phyloP scores from a whole-genome alignment of 2,113 vertebrate genomes.

The Hyperopisus bebe region DNA sequence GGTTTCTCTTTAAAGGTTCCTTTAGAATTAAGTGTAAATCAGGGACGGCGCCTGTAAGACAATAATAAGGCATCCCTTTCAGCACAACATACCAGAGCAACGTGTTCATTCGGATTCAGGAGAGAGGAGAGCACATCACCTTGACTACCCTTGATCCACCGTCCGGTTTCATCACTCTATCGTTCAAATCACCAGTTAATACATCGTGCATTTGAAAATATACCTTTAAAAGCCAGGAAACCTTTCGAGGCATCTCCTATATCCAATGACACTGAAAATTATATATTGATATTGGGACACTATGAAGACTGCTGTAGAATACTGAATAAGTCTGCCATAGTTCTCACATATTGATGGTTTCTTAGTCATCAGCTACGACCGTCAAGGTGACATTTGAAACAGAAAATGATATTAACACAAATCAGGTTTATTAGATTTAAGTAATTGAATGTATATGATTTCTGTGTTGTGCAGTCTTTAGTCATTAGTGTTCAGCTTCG shows the following conservation, averaged over 20 bases:
- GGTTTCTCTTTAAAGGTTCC: background rate
- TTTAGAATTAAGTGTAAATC: background rate
- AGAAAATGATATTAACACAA: background rate
- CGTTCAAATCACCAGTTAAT: background rate
- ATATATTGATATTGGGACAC: background rate
- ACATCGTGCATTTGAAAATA: background rate
- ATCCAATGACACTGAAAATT: background rate
- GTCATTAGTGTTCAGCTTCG: background rate
- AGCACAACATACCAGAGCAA: slow-evolving; percentile 25
- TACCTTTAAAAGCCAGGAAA: background rate
- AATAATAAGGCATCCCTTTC: slow-evolving; percentile 47
- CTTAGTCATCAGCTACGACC: background rate
- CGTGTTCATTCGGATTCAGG: slow-evolving; percentile 27
- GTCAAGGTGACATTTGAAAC: background rate
- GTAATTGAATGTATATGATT: background rate
- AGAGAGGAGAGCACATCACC: slow-evolving; percentile 59
- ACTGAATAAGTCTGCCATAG: background rate
- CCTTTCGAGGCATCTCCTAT: background rate
- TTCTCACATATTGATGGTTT: background rate
- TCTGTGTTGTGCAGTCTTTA: background rate
- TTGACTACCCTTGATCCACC: slow-evolving; percentile 84
- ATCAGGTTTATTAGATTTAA: background rate
- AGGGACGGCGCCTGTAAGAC: slow-evolving; percentile 28
- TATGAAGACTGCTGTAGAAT: background rate
- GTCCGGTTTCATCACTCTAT: slow-evolving; percentile 86